These are phyloP conservation scores for Hestina assimilis DNA, from an alignment of 1,140 invertebrate genomes.

Conservation along the genomic window DNA sequence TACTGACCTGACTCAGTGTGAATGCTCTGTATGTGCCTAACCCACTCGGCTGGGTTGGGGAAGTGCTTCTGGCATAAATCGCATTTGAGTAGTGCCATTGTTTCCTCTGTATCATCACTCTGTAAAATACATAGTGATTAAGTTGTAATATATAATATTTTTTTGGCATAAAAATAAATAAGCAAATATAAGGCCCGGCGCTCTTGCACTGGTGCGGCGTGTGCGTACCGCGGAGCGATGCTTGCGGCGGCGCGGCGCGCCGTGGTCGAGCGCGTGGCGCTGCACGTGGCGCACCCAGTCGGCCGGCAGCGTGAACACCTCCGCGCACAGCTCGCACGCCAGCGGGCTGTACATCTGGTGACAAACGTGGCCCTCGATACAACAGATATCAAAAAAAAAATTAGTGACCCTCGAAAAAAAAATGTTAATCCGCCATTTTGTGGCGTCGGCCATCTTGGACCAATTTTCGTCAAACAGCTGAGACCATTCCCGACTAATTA, in stretches of 20 bases:
- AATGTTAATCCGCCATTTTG: no score
- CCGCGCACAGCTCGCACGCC: conserved; percentile 89
- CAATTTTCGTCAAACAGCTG: no score
- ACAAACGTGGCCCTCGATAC: no score
- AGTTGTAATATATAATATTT: no score
- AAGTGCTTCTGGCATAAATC: conserved; percentile 90
- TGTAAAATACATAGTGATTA: conserved; percentile 44
- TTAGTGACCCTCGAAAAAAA: no score
- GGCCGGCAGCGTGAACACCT: conserved; percentile 89
- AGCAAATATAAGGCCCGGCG: no score
- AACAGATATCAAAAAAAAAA: no score
- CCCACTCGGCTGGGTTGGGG: conserved; percentile 90
- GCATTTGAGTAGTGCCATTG: conserved; percentile 85
- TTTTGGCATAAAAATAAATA: no score
- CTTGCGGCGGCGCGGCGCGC: conserved; percentile 68
- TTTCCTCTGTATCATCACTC: conserved; percentile 83
- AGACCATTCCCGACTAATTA: no score
- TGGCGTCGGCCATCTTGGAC: no score
- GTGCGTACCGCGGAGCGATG: conserved; percentile 72
- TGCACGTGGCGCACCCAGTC: conserved; percentile 90
- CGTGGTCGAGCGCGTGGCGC: conserved; percentile 80
- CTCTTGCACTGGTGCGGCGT: neutral
- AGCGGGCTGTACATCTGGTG: conserved; percentile 84
- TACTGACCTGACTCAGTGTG: conserved; percentile 85
- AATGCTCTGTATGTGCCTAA: conserved; percentile 88